phyloP scores from a whole-genome alignment of 2,797 vertebrate genomes.

The Naso thynnoides region DNA sequence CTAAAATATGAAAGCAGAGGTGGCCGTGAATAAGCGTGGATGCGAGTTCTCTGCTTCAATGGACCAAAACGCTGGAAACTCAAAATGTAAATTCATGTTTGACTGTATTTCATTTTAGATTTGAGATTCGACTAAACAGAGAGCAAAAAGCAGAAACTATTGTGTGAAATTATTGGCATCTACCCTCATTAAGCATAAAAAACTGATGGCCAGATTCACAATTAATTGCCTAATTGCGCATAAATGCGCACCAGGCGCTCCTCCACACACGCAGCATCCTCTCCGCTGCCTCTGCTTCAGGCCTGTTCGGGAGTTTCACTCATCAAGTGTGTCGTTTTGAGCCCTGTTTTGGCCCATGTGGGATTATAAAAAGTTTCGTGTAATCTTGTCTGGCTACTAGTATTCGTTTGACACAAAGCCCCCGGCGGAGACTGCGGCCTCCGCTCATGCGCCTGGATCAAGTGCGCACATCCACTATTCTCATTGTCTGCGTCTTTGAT shows the following conservation, averaged over 20 bases:
- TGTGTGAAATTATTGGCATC: not conserved
- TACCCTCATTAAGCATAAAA: fast-evolving
- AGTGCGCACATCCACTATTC: slow-evolving; percentile 77
- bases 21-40: slow-evolving; percentile 37
- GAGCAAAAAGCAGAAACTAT: too few species aligned
- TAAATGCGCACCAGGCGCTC: not conserved
- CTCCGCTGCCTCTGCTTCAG: slow-evolving; percentile 20
- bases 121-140: not conserved
- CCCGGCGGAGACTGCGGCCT: slow-evolving; percentile 70
- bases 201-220: not conserved
- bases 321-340: slow-evolving; percentile 52
- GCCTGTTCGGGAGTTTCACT: slow-evolving; percentile 34
- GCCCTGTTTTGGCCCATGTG: slow-evolving; percentile 54
- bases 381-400: slow-evolving; percentile 79
- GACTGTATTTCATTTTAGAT: not conserved
- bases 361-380: slow-evolving; percentile 77
- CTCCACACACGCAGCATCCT: slow-evolving; percentile 5
- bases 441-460: slow-evolving; percentile 76
- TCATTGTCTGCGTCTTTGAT: slow-evolving; percentile 82
- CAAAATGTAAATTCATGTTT: not conserved
- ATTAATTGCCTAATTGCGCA: slow-evolving; percentile 37
- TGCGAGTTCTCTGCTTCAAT: slow-evolving; percentile 5
- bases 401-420: slow-evolving; percentile 82
- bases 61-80: slow-evolving; percentile 6
- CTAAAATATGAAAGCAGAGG: slow-evolving; percentile 56